Evolutionary conservation across 2,888 invertebrate genomes (phyloP).

Genomic region (Hartigia nigra): DNA sequence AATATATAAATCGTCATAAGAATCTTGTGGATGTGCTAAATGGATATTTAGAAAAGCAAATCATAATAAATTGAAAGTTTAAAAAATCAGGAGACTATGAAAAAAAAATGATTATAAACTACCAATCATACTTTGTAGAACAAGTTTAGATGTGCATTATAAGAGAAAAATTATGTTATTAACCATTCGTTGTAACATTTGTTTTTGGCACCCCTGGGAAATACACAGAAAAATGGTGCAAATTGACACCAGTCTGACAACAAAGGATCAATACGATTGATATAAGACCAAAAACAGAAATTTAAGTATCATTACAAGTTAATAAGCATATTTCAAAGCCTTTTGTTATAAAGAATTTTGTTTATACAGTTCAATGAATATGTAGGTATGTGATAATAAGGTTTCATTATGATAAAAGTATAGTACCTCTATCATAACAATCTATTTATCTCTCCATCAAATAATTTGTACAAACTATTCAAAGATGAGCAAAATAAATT

Average conservation of each 20-base stretch:
- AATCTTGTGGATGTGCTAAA: neutral
- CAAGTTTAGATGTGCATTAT: neutral
- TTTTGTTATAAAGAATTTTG: neutral
- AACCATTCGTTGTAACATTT: neutral
- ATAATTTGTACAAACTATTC: neutral
- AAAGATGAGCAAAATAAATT: neutral
- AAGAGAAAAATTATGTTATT: neutral
- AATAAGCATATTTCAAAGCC: too few relatives aligned
- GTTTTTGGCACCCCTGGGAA: neutral
- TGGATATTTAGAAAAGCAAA: neutral
- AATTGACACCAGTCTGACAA: neutral
- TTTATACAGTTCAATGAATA: neutral
- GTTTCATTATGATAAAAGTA: neutral
- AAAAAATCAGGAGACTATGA: neutral
- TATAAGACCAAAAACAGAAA: too few relatives aligned
- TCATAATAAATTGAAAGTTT: neutral
- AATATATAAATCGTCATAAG: constrained; percentile 3
- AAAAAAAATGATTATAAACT: too few relatives aligned
- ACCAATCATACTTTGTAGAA: neutral
- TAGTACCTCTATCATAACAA: neutral
- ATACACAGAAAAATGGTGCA: neutral
- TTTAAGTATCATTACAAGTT: too few relatives aligned
- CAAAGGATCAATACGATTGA: neutral
- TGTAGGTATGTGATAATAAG: neutral
- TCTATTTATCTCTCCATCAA: neutral